phyloP scores from a whole-genome alignment of 2,888 invertebrate genomes.

The Zele albiditarsus region DNA sequence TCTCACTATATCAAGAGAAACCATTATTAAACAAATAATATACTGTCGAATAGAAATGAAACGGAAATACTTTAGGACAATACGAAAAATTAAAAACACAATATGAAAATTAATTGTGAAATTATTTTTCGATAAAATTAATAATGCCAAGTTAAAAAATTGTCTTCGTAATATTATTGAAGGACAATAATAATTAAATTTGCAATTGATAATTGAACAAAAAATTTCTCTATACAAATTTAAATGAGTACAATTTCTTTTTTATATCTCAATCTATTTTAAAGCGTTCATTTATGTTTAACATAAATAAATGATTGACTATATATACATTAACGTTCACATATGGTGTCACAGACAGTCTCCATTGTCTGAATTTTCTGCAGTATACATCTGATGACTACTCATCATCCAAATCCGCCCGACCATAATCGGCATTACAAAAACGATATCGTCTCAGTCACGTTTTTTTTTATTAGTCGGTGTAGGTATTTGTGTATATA shows the following conservation, averaged over 20 bases:
- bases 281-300: neutral
- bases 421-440: slow-evolving; percentile 47
- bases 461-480: slow-evolving; percentile 47
- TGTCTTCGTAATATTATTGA: too few relatives aligned
- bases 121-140: too few relatives aligned
- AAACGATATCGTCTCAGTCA: slow-evolving; percentile 46
- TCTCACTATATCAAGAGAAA: neutral
- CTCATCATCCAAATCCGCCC: slow-evolving; percentile 54
- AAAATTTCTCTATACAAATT: too few relatives aligned
- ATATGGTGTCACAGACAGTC: slow-evolving; percentile 41
- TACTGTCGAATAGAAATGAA: too few relatives aligned
- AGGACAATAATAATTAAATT: too few relatives aligned
- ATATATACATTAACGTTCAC: slow-evolving; percentile 17
- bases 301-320: slow-evolving; percentile 19
- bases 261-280: neutral
- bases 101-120: too few relatives aligned
- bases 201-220: too few relatives aligned
- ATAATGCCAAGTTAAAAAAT: too few relatives aligned
- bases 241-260: too few relatives aligned
- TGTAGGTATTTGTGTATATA: slow-evolving; percentile 41
- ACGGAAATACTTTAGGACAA: too few relatives aligned
- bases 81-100: too few relatives aligned
- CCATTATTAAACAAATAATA: too few relatives aligned
- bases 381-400: slow-evolving; percentile 52
- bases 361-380: slow-evolving; percentile 48